A percentile compares a stretch with the other conserved stretches of the same genome.
phyloP scores from a whole-genome alignment of 2,888 invertebrate genomes.

The Oligia fasciuncula region DNA sequence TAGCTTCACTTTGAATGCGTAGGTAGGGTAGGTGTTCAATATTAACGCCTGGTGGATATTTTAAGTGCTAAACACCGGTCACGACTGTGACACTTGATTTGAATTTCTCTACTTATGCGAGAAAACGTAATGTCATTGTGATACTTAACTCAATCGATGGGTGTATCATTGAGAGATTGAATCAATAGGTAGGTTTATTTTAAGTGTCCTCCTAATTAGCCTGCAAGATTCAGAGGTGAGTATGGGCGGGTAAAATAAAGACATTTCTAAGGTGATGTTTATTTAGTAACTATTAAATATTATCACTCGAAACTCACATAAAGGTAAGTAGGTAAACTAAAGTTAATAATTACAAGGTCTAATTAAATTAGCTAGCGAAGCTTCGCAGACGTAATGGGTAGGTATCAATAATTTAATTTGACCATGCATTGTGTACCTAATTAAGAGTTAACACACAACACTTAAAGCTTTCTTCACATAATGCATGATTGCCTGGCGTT shows the following conservation, averaged over 20 bases:
- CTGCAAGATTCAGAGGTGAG: too few relatives aligned
- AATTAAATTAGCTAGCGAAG: neutral
- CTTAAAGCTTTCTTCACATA: neutral
- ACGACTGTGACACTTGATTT: constrained; percentile 37
- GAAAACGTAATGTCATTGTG: constrained; percentile 13
- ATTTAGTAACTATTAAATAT: constrained; percentile 8
- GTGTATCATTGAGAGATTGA: constrained; percentile 8
- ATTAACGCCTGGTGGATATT: constrained; percentile 39
- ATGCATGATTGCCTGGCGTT: neutral
- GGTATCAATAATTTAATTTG: neutral
- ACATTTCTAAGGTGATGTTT: constrained; percentile 9
- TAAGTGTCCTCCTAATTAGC: neutral
- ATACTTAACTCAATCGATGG: constrained; percentile 29
- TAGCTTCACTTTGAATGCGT: constrained; percentile 27
- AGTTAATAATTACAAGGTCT: neutral
- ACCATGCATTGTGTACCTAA: neutral
- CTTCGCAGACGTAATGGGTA: neutral
- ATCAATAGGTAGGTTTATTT: neutral
- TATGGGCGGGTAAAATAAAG: constrained; percentile 17
- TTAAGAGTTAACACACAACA: neutral
- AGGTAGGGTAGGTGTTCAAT: constrained; percentile 16
- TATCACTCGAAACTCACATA: constrained; percentile 7
- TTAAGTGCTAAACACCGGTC: constrained; percentile 37
- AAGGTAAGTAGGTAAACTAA: neutral
- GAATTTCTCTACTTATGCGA: constrained; percentile 53